These are phyloP conservation scores for Lepidotrigona ventralis DNA, from an alignment of 1,140 invertebrate genomes.

Conservation along the genomic window DNA sequence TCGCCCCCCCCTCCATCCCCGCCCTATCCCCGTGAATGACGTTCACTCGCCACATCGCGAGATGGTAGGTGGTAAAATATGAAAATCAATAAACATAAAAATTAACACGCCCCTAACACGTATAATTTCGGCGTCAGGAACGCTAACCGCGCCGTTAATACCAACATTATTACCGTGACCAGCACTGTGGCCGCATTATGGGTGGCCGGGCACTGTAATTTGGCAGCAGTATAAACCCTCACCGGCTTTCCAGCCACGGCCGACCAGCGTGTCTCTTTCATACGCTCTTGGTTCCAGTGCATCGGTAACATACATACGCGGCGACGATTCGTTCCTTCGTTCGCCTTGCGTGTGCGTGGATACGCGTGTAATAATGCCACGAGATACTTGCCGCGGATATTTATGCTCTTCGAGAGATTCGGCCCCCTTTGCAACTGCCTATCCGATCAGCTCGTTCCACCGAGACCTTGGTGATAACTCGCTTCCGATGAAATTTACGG, in stretches of 20 bases:
- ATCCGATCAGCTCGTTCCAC: not conserved
- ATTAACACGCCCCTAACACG: slow-evolving; percentile 75
- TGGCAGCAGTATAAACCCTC: slow-evolving; percentile 73
- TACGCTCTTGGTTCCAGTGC: slow-evolving; percentile 35
- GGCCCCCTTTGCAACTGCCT: slow-evolving; percentile 25
- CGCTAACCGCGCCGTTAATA: slow-evolving; percentile 71
- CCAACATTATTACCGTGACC: slow-evolving; percentile 72
- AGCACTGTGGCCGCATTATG: slow-evolving; percentile 66
- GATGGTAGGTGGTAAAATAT: slow-evolving; percentile 75
- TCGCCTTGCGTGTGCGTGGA: slow-evolving; percentile 46
- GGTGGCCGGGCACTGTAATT: slow-evolving; percentile 74
- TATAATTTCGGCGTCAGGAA: slow-evolving; percentile 69
- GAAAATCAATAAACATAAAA: slow-evolving; percentile 80
- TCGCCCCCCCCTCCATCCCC: not conserved
- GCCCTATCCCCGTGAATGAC: not conserved
- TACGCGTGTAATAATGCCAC: slow-evolving; percentile 61
- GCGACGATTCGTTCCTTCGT: slow-evolving; percentile 13
- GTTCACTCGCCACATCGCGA: not conserved
- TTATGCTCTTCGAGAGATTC: slow-evolving; percentile 71
- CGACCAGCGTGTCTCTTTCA: slow-evolving; percentile 54
- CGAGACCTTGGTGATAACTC: not conserved
- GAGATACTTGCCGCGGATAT: slow-evolving; percentile 71
- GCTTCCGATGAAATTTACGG: not conserved
- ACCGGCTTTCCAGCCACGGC: slow-evolving; percentile 33
- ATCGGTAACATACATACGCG: slow-evolving; percentile 47